phyloP scores from a whole-genome alignment of 2,797 vertebrate species.

The Enteromius viviparus region DNA sequence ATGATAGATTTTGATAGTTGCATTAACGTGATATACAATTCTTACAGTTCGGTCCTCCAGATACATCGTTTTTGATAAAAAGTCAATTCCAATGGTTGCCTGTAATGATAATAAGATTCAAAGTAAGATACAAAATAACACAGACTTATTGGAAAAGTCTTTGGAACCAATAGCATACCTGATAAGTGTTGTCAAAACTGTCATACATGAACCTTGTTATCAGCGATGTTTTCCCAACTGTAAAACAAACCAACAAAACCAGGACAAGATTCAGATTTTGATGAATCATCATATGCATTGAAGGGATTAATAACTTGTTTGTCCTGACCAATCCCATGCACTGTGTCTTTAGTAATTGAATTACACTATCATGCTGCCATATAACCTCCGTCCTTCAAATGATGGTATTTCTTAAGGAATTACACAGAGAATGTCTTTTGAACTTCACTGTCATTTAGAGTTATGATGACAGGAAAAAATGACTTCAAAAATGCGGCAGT shows the following conservation, averaged over 20 bases:
- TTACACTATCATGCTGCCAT: background rate
- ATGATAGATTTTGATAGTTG: background rate
- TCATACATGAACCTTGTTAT: conserved; percentile 87
- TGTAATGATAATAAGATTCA: conserved; percentile 65
- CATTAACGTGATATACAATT: background rate
- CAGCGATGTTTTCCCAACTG: conserved; percentile 83
- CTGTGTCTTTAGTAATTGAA: background rate
- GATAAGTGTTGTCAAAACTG: conserved; percentile 85
- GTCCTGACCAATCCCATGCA: background rate
- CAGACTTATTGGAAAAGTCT: background rate
- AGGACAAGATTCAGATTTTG: background rate
- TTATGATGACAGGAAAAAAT: background rate
- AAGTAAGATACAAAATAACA: conserved; percentile 1
- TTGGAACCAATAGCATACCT: conserved; percentile 68
- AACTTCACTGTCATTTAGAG: conserved; percentile 1
- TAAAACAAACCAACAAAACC: conserved; percentile 62
- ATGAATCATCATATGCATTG: background rate
- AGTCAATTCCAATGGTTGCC: conserved; percentile 93
- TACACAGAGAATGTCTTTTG: background rate
- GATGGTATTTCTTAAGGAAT: background rate
- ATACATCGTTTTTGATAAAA: conserved; percentile 94
- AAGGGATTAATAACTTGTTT: conserved; percentile 9
- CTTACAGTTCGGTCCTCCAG: conserved; percentile 92
- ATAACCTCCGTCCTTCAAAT: conserved; percentile 15
- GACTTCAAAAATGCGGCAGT: background rate